phyloP scores from a whole-genome alignment of 2,888 invertebrate genomes.

The Dinocampus coccinellae region DNA sequence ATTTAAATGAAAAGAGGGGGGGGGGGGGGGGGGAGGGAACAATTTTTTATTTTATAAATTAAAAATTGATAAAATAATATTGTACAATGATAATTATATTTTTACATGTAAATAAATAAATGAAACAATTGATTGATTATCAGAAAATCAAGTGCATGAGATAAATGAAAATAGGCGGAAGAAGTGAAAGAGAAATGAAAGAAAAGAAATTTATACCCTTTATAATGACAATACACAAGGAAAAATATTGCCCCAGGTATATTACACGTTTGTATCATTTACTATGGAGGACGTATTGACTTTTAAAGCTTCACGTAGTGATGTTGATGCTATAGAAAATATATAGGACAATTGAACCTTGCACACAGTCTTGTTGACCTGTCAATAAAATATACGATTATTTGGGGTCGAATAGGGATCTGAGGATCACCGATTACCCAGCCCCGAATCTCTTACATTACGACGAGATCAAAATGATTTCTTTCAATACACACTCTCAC shows the following conservation, averaged over 20 bases:
- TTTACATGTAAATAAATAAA: too few relatives aligned
- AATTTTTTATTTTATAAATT: too few relatives aligned
- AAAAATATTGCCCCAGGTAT: background rate
- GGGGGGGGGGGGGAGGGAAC: too few relatives aligned
- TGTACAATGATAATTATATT: too few relatives aligned
- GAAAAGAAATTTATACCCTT: background rate
- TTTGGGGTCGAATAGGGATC: slow-evolving; percentile 61
- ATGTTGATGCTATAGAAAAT: background rate
- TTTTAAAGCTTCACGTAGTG: background rate
- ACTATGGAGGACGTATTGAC: background rate
- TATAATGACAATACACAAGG: background rate
- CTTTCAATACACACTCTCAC: background rate
- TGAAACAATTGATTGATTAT: too few relatives aligned
- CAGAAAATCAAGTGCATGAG: background rate
- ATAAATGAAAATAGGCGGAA: background rate
- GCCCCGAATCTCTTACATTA: background rate
- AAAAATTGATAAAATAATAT: too few relatives aligned
- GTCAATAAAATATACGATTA: slow-evolving; percentile 62
- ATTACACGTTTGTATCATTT: background rate
- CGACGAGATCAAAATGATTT: background rate
- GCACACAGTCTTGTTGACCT: slow-evolving; percentile 29
- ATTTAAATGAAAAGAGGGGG: too few relatives aligned
- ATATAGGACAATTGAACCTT: background rate
- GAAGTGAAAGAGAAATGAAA: background rate
- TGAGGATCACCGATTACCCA: slow-evolving; percentile 53